Base-by-base conservation (phyloP, 1,140 invertebrate genomes). In the Amphibalanus amphitrite region DNA sequence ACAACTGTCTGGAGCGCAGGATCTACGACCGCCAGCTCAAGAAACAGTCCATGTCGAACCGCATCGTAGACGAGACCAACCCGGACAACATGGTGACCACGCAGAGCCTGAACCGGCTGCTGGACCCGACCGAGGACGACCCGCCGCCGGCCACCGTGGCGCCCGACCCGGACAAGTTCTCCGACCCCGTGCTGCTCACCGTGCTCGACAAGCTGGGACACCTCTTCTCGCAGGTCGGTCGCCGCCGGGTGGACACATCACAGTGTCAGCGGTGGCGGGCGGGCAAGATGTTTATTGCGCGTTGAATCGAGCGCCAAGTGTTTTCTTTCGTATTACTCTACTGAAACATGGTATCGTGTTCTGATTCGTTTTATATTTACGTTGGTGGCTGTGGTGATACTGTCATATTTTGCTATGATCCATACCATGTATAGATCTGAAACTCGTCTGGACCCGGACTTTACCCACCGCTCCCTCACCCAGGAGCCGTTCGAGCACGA, bases 21-120 rank as follows among this genome's bases (percentile, higher is more conserved):
- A 98, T 99, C 74, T 99, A 98, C 78, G 95, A 99, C 79, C 81
- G 97, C 71, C 97, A 99, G 81, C 93, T 99, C 69, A 95, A 93
- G 77, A 99, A 99, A 78, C 93, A 98, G 81, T 84, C 84, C 69
- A 97, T 98, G 90, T 90, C 95, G 0, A 94, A 98, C 81, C 85
- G 96, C 29, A 94, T 99, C 3, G 93, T 99, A 0, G 97, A 99
- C 82, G 95, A 99, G 79, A 90, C 95, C 75, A 96, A 98, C 82
- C 93, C 96, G 0, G 93, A 98, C 78, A 67, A 67, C 65, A 67
- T 67, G 65, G 65, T 67, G 23, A 67, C 26, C 6, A 28, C 65
- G 65, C n/a, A 26, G 26, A 67, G n/a, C 78, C 90, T 98, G 23
- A 95, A 92, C 47, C 94, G 92, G 74, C 83, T 99, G 1, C 90